These are phyloP conservation scores for Andricus grossulariae DNA, from an alignment of 1,140 invertebrate genomes.

Conservation along the genomic window DNA sequence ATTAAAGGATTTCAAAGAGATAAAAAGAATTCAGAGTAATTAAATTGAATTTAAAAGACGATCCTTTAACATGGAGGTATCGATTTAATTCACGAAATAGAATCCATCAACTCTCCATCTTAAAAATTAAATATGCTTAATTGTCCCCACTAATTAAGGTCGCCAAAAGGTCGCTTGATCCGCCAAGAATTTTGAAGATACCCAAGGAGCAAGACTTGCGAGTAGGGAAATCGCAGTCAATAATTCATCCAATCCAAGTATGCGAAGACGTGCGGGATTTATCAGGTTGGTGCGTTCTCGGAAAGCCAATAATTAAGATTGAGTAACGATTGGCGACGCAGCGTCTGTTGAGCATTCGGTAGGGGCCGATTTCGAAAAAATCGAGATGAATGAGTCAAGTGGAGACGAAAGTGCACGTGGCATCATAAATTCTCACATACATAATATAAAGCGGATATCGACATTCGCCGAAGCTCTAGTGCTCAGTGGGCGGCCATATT, in stretches of 20 bases:
- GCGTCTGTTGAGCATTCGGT: background rate
- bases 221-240: conserved; percentile 19
- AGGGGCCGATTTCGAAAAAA: background rate
- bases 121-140: background rate
- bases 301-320: conserved; percentile 29
- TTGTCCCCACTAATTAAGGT: background rate
- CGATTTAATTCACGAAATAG: background rate
- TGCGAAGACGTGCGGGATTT: conserved; percentile 8
- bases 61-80: background rate
- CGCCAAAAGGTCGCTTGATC: background rate
- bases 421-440: conserved; percentile 53
- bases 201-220: background rate
- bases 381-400: background rate
- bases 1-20: too few species aligned
- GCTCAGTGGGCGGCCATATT: conserved; percentile 74
- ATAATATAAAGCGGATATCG: conserved; percentile 46
- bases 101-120: background rate
- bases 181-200: background rate
- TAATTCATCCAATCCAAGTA: conserved; percentile 15
- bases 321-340: conserved; percentile 13
- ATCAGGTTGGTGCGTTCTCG: background rate
- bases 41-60: too few species aligned
- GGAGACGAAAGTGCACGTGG: background rate
- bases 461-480: conserved; percentile 60
- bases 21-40: too few species aligned